Percentiles rank a stretch among this genome's conserved stretches.
Conservation (phyloP, 2,888 invertebrate species). For the Myopa testacea region DNA sequence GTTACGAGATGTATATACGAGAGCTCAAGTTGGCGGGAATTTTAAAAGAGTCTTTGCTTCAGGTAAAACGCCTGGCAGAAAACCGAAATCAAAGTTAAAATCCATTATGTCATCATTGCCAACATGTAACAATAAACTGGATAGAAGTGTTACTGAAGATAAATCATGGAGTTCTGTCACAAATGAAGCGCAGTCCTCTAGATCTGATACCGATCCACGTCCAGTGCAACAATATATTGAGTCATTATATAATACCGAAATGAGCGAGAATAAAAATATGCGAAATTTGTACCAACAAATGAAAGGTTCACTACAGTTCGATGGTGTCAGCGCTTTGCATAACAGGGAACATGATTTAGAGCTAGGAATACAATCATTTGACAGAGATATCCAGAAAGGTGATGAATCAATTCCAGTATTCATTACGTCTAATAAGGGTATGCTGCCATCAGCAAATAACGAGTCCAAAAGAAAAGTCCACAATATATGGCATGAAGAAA, state of each 20-base stretch:
- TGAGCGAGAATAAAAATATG: background rate
- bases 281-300: constrained; percentile 42
- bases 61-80: constrained; percentile 59
- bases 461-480: constrained; percentile 29
- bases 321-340: constrained; percentile 47
- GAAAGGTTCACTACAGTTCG: constrained; percentile 44
- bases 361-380: constrained; percentile 49
- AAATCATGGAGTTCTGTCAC: background rate
- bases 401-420: constrained; percentile 44
- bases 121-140: constrained; percentile 18
- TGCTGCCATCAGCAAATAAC: constrained; percentile 37
- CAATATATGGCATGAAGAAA: constrained; percentile 14
- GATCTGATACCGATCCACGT: background rate
- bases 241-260: background rate
- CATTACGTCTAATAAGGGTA: constrained; percentile 46
- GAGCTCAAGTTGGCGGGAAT: constrained; percentile 64
- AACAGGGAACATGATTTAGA: constrained; percentile 48
- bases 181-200: background rate
- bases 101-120: constrained; percentile 26
- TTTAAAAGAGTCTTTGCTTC: constrained; percentile 56
- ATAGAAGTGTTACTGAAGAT: background rate
- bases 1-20: constrained; percentile 73
- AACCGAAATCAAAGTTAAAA: constrained; percentile 56
- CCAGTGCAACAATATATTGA: no score
- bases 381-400: constrained; percentile 39